Base-by-base conservation (phyloP, 2,888 invertebrate genomes). In the Phytoseiulus persimilis region DNA sequence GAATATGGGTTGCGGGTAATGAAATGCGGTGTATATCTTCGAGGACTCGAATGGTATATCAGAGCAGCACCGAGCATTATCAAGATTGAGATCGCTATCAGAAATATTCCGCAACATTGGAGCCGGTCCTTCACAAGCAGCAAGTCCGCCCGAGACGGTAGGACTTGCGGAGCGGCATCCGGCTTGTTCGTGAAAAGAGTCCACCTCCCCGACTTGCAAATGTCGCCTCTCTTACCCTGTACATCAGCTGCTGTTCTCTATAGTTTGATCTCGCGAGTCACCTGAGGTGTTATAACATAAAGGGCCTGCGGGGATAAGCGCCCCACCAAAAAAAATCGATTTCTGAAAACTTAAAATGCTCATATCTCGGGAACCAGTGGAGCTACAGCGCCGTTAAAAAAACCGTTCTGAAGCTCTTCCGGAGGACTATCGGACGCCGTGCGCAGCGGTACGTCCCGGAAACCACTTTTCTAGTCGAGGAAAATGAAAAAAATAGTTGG, bases 81-180 rank as follows among this genome's bases (percentile, higher is more conserved):
- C 45, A 87, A 31, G 1, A 45, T 33, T 11, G 87, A 87, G 39
- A 87, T 33, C 87, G 87, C 87, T 87, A 87, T 39, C 32, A 87
- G 31, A 87, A 87, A 87, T 31, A 87, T 33, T 0, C 87, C 87
- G 32, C 87, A 39, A 28, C 87, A 5, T 45, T 33, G 87, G 6
- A 87, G 87, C n/a, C 87, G 87, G 31, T 87, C 87, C 18, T 87
- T 87, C 28, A 87, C 87, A 11, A 87, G 87, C 32, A 87, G 87
- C 5, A 87, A 39, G 39, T 87, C 87, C 32, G 39, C 45, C 5
- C 87, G 87, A 6, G 87, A 87, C 32, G 33, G 87, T 33, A 87
- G 87, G 1, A 87, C 87, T n/a, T 32, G 87, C 6, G 33, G 87
- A 39, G 87, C 87, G 9, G 87, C 39, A 23, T 87, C 87, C 45